Evolutionary conservation across 2,888 invertebrate genomes (phyloP).

Genomic region (Netelia melanura): DNA sequence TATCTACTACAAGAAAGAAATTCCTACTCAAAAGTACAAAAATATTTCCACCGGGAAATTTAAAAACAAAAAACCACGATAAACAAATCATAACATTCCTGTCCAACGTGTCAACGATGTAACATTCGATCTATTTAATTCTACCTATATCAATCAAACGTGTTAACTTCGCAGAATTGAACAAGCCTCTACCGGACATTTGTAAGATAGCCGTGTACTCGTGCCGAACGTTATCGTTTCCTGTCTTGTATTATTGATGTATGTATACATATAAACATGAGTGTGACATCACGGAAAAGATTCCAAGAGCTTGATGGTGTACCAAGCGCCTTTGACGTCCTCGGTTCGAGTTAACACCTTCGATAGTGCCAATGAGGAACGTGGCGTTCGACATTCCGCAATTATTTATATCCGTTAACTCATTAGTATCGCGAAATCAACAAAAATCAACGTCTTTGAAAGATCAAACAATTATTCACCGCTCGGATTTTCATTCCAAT

Average conservation of each 20-base stretch:
- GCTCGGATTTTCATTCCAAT: not conserved
- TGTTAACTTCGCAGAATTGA: not conserved
- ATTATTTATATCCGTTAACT: constrained; percentile 22
- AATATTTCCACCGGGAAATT: no score
- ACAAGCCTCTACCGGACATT: constrained; percentile 18
- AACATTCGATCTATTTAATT: no score
- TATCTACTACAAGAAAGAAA: no score
- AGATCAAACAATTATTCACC: not conserved
- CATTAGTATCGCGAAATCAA: not conserved
- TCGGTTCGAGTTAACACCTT: constrained; percentile 53
- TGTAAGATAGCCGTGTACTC: constrained; percentile 10
- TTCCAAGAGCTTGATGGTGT: constrained; percentile 50
- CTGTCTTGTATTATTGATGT: constrained; percentile 6
- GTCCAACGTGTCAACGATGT: no score
- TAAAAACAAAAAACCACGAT: no score
- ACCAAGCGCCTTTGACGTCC: constrained; percentile 27
- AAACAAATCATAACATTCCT: no score
- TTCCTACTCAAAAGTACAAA: no score
- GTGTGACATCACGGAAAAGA: constrained; percentile 63
- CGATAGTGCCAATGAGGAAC: constrained; percentile 21
- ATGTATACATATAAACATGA: constrained; percentile 22
- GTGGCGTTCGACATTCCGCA: constrained; percentile 16
- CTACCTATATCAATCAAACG: no score
- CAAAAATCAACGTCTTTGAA: not conserved
- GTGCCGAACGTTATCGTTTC: constrained; percentile 37